Base-by-base conservation (phyloP, 1,140 invertebrate genomes). In the Chrysomallon squamiferum region DNA sequence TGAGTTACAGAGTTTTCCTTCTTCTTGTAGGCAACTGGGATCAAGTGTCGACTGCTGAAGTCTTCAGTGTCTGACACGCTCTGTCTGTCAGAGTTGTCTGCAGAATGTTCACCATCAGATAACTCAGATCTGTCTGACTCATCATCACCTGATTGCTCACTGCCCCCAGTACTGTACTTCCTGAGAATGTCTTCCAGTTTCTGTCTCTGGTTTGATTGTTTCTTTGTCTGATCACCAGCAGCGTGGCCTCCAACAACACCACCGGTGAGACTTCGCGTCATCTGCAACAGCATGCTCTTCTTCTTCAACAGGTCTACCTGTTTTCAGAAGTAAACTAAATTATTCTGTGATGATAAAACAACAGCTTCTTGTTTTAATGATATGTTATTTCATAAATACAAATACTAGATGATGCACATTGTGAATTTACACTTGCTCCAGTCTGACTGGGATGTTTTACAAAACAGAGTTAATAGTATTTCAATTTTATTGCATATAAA, bases 281-380 rank as follows among this genome's bases (percentile, higher is more conserved):
- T 73, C 20, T 92, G 89, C 30, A 98, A 81, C 25, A 97, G 81
- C 59, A 90, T 86, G 33, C 88, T 80, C 84, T 95, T 96, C 1
- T 90, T 87, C 80, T 92, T 93, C 13, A 97, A 66, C 22, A 86
- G 85, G 87, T 98, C 95, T 58, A 94, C 88, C 91, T 93, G 79
- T 2, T 62, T 88, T 87, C 65, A 66, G 30, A n/a, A n/a, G n/a
- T n/a, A n/a, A n/a, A n/a, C n/a, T n/a, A n/a, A n/a, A n/a, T n/a
- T n/a, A n/a, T n/a, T n/a, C n/a, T n/a, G n/a, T n/a, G n/a, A n/a
- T 43, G n/a, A 9, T 43, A 43, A 43, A 11, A 43, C n/a, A 11
- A 11, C 41, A 43, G 9, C 9, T 11, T 43, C 9, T 11, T 43
- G 41, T 43, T 43, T 9, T 43, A 11, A 11, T 9, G 41, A n/a